Base-by-base conservation (phyloP, 1,140 invertebrate genomes). In the Drosophila azteca region DNA sequence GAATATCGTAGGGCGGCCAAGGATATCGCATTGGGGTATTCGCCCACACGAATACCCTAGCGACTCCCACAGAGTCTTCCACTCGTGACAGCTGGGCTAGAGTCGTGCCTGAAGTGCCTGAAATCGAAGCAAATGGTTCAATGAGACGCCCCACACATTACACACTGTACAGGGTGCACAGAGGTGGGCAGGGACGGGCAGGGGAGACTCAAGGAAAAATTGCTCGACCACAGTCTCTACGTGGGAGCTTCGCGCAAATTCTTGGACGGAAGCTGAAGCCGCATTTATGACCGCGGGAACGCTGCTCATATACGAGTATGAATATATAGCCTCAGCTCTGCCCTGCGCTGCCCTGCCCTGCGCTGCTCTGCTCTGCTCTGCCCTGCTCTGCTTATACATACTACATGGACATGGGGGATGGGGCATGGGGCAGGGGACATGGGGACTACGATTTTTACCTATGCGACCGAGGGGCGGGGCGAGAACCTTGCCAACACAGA, bases 381-480 rank as follows among this genome's bases (percentile, higher is more conserved):
- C 17, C 17, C 17, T 20, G 17, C 44, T 53, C 39, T 50, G 43
- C 59, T 22, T 58, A 26, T 59, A 43, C 46, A 51, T n/a, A 20
- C 24, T 73, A 46, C 2, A 17, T 22, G 29, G 44, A 8, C n/a
- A 20, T 64, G 29, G 41, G 41, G 13, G 22, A 43, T 53, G 29
- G 29, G 7, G 26, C 3, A 26, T 5, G 35, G 61, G 63, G 77
- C 58, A n/a, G n/a, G 29, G 29, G 7, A 20, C 3, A 26, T 5
- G 35, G 61, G 63, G 77, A 54, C 82, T 81, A 81, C 81, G 54
- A 77, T 58, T 87, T 87, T 87, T 81, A 81, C 77, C 73, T 81
- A 84, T 85, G 77, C 50, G 55, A 59, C 39, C 0, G 17, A 11
- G 9, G 11, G 64, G 26, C 58, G 1, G 17, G 17, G 17, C 17